Percentiles rank a stretch among this genome's conserved stretches.
These are phyloP conservation scores for Cyrtonyx montezumae DNA, from an alignment of 2,113 vertebrate genomes.

Conservation along the genomic window DNA sequence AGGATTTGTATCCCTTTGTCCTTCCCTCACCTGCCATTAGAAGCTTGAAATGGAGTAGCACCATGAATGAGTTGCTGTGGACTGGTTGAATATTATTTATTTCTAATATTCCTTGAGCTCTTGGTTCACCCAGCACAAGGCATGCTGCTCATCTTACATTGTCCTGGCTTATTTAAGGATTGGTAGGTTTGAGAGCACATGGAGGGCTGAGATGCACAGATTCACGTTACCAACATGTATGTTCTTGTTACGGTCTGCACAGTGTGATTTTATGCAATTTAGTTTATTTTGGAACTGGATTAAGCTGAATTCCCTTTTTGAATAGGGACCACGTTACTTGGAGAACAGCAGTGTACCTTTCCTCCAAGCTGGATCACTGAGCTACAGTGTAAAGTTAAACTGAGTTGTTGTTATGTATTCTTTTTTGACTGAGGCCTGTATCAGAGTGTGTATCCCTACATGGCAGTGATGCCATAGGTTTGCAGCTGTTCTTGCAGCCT, in stretches of 20 bases:
- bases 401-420: neutral
- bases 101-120: neutral
- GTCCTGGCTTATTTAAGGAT: neutral
- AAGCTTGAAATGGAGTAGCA: neutral
- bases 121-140: neutral
- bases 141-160: neutral
- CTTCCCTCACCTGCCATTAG: neutral
- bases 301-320: neutral
- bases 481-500: neutral
- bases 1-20: neutral
- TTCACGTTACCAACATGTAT: neutral
- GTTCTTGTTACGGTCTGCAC: neutral
- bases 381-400: neutral
- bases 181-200: neutral
- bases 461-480: accelerated
- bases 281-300: neutral
- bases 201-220: neutral
- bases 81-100: neutral
- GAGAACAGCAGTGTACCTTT: neutral
- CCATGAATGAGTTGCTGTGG: neutral
- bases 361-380: neutral
- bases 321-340: neutral
- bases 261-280: neutral
- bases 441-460: neutral
- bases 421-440: neutral